phyloP scores from a whole-genome alignment of 2,113 vertebrate genomes.

The Scomber scombrus region DNA sequence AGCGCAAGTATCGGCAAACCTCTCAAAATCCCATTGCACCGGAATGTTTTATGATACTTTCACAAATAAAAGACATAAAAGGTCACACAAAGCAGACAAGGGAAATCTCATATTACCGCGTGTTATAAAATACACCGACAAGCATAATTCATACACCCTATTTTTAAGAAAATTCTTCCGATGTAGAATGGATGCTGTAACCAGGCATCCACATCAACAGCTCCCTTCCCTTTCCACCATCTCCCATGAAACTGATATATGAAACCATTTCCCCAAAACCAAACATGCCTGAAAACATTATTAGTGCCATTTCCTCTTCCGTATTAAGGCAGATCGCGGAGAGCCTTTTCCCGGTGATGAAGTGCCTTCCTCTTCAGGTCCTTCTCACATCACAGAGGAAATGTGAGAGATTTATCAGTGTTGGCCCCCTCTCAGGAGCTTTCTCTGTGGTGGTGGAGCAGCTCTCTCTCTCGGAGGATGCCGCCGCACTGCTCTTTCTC shows the following conservation, averaged over 20 bases:
- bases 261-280: conserved; percentile 86
- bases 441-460: conserved; percentile 54
- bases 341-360: conserved; percentile 83
- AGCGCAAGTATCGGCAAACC: conserved; percentile 46
- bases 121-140: conserved; percentile 55
- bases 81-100: conserved; percentile 47
- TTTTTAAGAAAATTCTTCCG: conserved; percentile 67
- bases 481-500: conserved; percentile 57
- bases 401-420: conserved; percentile 85
- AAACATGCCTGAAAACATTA: conserved; percentile 88
- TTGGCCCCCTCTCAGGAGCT: conserved; percentile 70
- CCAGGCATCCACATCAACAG: conserved; percentile 69
- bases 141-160: conserved; percentile 54
- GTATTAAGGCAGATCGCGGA: conserved; percentile 84
- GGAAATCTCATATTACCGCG: conserved; percentile 30
- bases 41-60: conserved; percentile 55
- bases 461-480: conserved; percentile 51
- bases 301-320: conserved; percentile 83
- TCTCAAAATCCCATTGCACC: conserved; percentile 51
- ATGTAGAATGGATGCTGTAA: conserved; percentile 54
- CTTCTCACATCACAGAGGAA: conserved; percentile 81
- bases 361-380: conserved; percentile 82
- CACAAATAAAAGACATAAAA: conserved; percentile 52
- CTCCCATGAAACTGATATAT: conserved; percentile 85
- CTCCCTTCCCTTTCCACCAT: conserved; percentile 40